These are phyloP conservation scores for Corythaixoides concolor DNA, from an alignment of 2,113 vertebrate genomes.

Conservation along the genomic window DNA sequence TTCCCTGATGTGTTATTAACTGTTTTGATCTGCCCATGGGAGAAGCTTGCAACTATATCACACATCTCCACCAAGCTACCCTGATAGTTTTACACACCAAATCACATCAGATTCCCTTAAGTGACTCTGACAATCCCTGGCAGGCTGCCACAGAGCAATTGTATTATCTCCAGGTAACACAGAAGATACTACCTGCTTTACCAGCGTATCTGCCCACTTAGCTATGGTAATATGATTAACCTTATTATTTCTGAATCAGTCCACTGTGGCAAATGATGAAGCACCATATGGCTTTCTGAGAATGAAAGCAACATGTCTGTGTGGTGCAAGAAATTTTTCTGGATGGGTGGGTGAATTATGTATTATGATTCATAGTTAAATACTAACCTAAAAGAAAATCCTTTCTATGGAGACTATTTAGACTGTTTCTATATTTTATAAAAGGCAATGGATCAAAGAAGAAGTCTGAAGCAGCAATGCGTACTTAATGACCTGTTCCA, in stretches of 20 bases:
- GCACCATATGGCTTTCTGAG: conserved; percentile 34
- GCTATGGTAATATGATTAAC: conserved; percentile 31
- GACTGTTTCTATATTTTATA: conserved; percentile 45
- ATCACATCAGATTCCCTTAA: not conserved
- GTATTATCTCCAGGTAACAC: not conserved
- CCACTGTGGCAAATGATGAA: conserved; percentile 6
- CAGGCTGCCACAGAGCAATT: not conserved
- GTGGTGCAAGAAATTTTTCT: not conserved
- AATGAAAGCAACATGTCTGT: conserved; percentile 6
- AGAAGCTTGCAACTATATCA: not conserved
- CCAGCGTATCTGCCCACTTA: not conserved
- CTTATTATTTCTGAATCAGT: conserved; percentile 51
- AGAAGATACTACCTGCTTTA: not conserved
- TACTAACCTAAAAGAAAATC: conserved; percentile 33
- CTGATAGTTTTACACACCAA: not conserved
- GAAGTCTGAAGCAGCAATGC: conserved; percentile 10
- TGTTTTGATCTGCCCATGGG: conserved; percentile 15
- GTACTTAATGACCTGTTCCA: conserved; percentile 65
- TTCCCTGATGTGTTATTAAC: conserved; percentile 17
- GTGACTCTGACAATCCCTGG: not conserved
- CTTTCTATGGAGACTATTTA: conserved; percentile 39
- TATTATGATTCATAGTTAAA: conserved; percentile 54
- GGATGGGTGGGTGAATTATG: conserved; percentile 34
- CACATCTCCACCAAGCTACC: not conserved
- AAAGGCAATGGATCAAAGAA: conserved; percentile 49